phyloP scores from a whole-genome alignment of 2,888 invertebrate species.

The Agonopterix arenella region DNA sequence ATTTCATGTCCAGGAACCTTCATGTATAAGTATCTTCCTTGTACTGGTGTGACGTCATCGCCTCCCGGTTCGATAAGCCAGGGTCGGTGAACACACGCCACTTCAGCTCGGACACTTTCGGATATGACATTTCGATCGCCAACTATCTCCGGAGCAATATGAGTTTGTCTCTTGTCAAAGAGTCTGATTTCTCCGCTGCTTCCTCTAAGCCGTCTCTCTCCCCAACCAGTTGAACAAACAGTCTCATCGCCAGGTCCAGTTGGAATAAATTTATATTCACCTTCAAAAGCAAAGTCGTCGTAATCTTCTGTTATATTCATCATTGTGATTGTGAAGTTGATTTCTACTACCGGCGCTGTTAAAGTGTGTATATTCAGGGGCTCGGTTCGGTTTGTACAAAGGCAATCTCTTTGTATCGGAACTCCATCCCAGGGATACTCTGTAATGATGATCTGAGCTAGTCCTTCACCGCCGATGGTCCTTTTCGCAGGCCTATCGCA shows the following conservation, averaged over 20 bases:
- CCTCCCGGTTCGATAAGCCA: constrained; percentile 88
- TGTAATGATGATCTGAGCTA: constrained; percentile 79
- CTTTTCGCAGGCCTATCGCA: constrained; percentile 76
- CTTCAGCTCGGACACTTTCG: constrained; percentile 71
- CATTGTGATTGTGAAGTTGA: constrained; percentile 84
- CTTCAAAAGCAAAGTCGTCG: constrained; percentile 87
- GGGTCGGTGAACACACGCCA: constrained; percentile 83
- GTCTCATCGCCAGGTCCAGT: constrained; percentile 74
- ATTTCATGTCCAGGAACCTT: constrained; percentile 82
- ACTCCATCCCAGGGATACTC: constrained; percentile 84
- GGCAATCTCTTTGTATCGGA: constrained; percentile 82
- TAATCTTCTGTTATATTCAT: constrained; percentile 91
- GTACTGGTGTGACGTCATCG: constrained; percentile 77
- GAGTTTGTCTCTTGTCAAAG: constrained; percentile 75
- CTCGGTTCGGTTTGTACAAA: constrained; percentile 83
- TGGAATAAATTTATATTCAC: constrained; percentile 81
- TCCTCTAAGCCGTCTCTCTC: constrained; percentile 80
- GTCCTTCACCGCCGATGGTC: constrained; percentile 68
- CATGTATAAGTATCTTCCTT: constrained; percentile 83
- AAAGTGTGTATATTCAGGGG: constrained; percentile 81
- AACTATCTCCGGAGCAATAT: constrained; percentile 58
- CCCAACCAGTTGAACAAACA: constrained; percentile 80
- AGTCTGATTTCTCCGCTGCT: constrained; percentile 85
- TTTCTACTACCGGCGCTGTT: constrained; percentile 82
- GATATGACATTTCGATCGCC: constrained; percentile 70